Base-by-base conservation (phyloP, 2,797 vertebrate genomes). In the Pagetopsis macropterus region DNA sequence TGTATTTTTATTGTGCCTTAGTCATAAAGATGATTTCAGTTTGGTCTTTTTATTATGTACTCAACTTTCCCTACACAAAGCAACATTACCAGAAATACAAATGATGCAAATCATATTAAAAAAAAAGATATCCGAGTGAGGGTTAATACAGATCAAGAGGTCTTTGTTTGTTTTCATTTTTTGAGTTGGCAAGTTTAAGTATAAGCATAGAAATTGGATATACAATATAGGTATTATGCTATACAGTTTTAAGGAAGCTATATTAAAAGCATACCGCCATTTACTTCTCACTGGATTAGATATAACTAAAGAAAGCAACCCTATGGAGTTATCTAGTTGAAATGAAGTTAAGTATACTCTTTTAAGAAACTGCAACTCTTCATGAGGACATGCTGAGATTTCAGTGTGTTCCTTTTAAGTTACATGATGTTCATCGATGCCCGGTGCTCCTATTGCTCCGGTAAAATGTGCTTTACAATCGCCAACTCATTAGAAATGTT, bases 281-380 rank as follows among this genome's bases (percentile, higher is more conserved):
- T 67, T 79, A 78, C 57, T 69, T 63, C 43, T 73, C 60, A 65
- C 13, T 55, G 54, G 57, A 68, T 31, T 57, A 50, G 64, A 49
- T 31, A 67, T 51, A 76, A 63, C 70, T 63, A 72, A 48, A 73
- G 61, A 74, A 55, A 57, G 54, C 37, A 10, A 19, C 56, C 33
- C 2, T 13, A n/a, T 15, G 19, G 33, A 49, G 31, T 49, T 33
- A 62, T 54, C 8, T 61, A 55, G 33, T 37, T 37, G 33, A 37
- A 37, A 1, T 37, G 33, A 37, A 37, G 33, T 27, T 27, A 27
- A 27, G 27, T 27, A 27, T 27, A 27, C 27, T 27, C 27, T 27
- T 27, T 4, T 50, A 55, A 21, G 40, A 57, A 61, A 31, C 17
- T 50, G 17, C 51, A 12, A 4, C 31, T 72, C 63, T 72, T 46